phyloP scores from a whole-genome alignment of 2,888 invertebrate species.

The Cenopis cana region DNA sequence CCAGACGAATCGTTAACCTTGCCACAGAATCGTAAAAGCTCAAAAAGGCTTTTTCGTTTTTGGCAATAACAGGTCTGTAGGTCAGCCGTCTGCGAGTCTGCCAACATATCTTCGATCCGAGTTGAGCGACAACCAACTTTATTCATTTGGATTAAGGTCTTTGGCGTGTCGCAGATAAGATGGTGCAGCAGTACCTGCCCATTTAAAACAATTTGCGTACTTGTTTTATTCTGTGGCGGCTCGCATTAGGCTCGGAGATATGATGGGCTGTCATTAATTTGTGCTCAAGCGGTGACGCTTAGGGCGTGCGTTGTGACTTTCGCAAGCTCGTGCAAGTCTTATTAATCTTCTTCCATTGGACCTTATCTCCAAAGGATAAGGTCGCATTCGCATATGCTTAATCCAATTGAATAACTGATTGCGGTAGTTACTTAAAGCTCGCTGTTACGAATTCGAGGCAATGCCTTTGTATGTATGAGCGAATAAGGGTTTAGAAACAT shows the following conservation, averaged over 20 bases:
- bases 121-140: slow-evolving; percentile 9
- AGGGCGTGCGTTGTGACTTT: slow-evolving; percentile 46
- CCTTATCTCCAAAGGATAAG: background rate
- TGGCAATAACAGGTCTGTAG: slow-evolving; percentile 74
- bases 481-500: slow-evolving; percentile 14
- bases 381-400: background rate
- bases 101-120: slow-evolving; percentile 49
- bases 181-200: slow-evolving; percentile 55
- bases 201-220: slow-evolving; percentile 82
- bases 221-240: slow-evolving; percentile 65
- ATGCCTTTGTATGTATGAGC: slow-evolving; percentile 29
- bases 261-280: slow-evolving; percentile 70
- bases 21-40: slow-evolving; percentile 57
- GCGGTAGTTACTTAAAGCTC: slow-evolving; percentile 11
- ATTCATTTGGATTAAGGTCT: background rate
- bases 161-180: background rate
- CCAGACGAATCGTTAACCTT: slow-evolving; percentile 66
- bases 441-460: slow-evolving; percentile 41
- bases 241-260: slow-evolving; percentile 66
- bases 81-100: slow-evolving; percentile 77
- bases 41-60: slow-evolving; percentile 64
- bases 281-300: slow-evolving; percentile 61
- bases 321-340: background rate
- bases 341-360: background rate
- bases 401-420: slow-evolving; percentile 5